A percentile compares a stretch with the other conserved stretches of the same genome.
Evolutionary conservation across 1,140 invertebrate genomes (phyloP).

Genomic region (Plutomurus gul): DNA sequence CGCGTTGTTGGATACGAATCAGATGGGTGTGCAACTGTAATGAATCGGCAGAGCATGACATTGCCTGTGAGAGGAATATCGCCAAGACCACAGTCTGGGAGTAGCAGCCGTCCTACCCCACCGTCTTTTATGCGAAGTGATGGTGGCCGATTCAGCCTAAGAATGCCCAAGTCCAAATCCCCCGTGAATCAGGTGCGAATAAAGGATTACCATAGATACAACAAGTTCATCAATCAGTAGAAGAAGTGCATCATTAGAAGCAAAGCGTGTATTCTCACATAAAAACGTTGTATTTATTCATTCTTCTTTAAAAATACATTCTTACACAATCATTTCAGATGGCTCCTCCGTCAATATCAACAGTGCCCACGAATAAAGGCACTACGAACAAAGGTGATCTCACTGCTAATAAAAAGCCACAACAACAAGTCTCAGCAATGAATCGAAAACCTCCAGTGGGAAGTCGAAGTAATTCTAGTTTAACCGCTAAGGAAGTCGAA

Average conservation of each 20-base stretch:
- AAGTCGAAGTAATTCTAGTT: conserved; percentile 65
- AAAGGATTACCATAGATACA: neutral
- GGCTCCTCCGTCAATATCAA: neutral
- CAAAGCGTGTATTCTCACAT: too few species aligned
- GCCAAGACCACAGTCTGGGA: conserved; percentile 48
- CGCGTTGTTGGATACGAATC: conserved; percentile 44
- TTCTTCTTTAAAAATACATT: neutral
- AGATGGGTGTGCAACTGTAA: conserved; percentile 16
- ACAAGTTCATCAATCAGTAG: neutral
- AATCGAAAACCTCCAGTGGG: neutral
- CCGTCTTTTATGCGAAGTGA: conserved; percentile 64
- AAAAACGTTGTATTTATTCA: neutral
- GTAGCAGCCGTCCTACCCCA: conserved; percentile 37
- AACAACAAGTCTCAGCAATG: neutral
- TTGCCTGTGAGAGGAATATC: conserved; percentile 37
- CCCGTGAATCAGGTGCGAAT: neutral
- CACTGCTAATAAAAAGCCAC: neutral
- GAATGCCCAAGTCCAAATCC: conserved; percentile 57
- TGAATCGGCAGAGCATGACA: conserved; percentile 39
- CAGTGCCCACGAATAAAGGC: neutral
- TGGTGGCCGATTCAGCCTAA: conserved; percentile 69
- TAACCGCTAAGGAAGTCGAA: conserved; percentile 74
- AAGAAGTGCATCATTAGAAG: neutral
- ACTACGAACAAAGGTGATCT: neutral
- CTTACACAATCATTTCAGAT: neutral